Conservation (phyloP, 2,113 vertebrate genomes). For the Dascyllus trimaculatus region DNA sequence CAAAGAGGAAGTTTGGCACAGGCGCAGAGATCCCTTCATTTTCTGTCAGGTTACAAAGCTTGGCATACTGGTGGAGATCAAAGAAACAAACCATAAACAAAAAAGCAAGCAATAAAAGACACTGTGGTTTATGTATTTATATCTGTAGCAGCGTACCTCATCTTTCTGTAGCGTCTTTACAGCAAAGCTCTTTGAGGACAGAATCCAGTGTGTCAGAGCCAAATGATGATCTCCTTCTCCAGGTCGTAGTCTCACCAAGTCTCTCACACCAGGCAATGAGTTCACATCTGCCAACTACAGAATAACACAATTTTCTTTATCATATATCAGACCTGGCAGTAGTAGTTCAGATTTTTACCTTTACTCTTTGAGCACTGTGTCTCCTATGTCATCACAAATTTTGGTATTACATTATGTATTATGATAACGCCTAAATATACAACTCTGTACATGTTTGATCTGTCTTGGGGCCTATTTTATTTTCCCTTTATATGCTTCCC, state of each 20-base stretch:
- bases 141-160: slow-evolving; percentile 82
- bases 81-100: background rate
- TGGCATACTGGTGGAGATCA: slow-evolving; percentile 85
- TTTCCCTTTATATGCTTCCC: too few relatives aligned
- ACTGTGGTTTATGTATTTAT: background rate
- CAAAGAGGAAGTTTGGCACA: slow-evolving; percentile 94
- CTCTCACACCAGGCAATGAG: slow-evolving; percentile 89
- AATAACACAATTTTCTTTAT: slow-evolving; percentile 1
- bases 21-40: slow-evolving; percentile 84
- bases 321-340: background rate
- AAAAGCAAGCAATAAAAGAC: background rate
- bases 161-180: slow-evolving; percentile 91
- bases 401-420: too few relatives aligned
- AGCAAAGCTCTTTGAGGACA: slow-evolving; percentile 92
- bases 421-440: too few relatives aligned
- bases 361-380: too few relatives aligned
- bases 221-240: slow-evolving; percentile 84
- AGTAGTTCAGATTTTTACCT: too few relatives aligned
- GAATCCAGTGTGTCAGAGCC: slow-evolving; percentile 93
- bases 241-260: slow-evolving; percentile 86
- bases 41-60: slow-evolving; percentile 90
- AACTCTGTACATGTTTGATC: too few relatives aligned
- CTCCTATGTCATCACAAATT: too few relatives aligned
- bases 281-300: slow-evolving; percentile 90
- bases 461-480: too few relatives aligned